Evolutionary conservation across 2,888 invertebrate species (phyloP).

Genomic region (Caradrina kadenii): DNA sequence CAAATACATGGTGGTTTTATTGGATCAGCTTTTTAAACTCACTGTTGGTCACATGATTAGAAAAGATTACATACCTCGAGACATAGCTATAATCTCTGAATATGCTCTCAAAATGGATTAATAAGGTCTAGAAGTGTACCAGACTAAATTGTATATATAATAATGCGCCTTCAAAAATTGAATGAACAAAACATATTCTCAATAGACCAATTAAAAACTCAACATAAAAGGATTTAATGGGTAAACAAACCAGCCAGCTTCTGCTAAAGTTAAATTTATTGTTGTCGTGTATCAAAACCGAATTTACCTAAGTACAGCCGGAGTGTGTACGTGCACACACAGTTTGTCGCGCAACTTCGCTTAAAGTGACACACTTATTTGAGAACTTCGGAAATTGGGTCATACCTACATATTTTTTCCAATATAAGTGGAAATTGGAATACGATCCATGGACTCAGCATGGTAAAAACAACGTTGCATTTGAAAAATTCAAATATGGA

Average conservation of each 20-base stretch:
- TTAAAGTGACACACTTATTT: slow-evolving; percentile 35
- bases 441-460: background rate
- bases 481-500: too few relatives aligned
- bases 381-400: slow-evolving; percentile 26
- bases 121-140: background rate
- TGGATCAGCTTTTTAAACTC: background rate
- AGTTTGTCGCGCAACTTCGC: slow-evolving; percentile 46
- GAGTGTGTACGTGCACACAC: slow-evolving; percentile 18
- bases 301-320: slow-evolving; percentile 23
- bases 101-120: too few relatives aligned
- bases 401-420: slow-evolving; percentile 9
- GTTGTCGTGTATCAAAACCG: slow-evolving; percentile 16
- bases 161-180: too few relatives aligned
- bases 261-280: slow-evolving; percentile 16
- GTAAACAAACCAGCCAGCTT: slow-evolving; percentile 5
- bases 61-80: too few relatives aligned
- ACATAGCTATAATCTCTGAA: too few relatives aligned
- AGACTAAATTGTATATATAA: background rate
- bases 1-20: background rate
- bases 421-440: background rate
- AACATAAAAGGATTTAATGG: background rate
- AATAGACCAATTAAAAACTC: background rate
- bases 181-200: background rate
- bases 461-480: too few relatives aligned
- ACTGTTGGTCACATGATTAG: too few relatives aligned